phyloP scores from a whole-genome alignment of 2,797 vertebrate genomes.

The Sphaeramia orbicularis region DNA sequence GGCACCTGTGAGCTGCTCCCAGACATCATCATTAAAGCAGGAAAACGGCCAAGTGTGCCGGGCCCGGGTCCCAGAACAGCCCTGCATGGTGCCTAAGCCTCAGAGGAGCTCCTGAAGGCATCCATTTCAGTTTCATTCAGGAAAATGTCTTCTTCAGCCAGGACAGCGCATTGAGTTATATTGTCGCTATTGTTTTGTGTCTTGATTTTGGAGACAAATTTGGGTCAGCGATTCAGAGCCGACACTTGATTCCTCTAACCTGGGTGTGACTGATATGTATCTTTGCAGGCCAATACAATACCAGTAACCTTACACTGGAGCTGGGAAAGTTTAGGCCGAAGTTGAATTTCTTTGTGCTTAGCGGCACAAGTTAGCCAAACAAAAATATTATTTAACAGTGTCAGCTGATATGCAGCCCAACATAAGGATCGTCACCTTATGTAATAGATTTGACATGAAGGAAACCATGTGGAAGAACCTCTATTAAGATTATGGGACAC shows the following conservation, averaged over 20 bases:
- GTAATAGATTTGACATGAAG: neutral
- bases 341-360: neutral
- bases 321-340: neutral
- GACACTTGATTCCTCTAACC: constrained; percentile 29
- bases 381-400: no score
- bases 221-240: constrained; percentile 28
- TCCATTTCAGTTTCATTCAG: neutral
- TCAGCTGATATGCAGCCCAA: no score
- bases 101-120: constrained; percentile 11
- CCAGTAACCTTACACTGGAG: constrained; percentile 25
- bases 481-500: no score
- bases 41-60: neutral
- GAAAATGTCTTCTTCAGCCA: neutral
- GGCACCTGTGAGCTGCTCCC: constrained; percentile 9
- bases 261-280: constrained; percentile 8
- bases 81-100: neutral
- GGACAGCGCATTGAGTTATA: neutral
- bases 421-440: no score
- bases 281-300: constrained; percentile 15
- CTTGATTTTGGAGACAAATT: constrained; percentile 11
- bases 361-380: neutral
- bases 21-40: constrained; percentile 7
- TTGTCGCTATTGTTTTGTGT: constrained; percentile 5
- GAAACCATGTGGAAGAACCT: no score
- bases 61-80: neutral